Evolutionary conservation across 2,797 vertebrate species (phyloP), one percentile per base, ranked within the genome.

Genomic region (Neostethus bicornis): DNA sequence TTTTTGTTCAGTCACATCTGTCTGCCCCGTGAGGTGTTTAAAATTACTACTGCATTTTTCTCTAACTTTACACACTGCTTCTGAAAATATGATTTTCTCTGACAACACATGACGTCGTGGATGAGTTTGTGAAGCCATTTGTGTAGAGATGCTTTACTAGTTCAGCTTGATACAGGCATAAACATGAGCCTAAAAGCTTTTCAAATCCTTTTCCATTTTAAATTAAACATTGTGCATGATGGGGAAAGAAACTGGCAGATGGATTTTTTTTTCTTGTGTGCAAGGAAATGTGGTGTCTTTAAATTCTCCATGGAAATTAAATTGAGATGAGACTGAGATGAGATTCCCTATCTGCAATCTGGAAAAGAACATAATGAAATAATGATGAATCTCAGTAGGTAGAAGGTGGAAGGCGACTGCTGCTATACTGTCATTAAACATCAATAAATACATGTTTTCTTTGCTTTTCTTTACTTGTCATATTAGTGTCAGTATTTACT

Each of bases 101-200:
- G 51, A 81, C 75, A 29, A 29, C 25, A 44, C 62, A 76, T 64
- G 70, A 20, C 69, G 70, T 37, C 42, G 39, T 8, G 81, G 80
- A 85, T 80, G 73, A 74, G 73, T 71, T 73, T 59, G 72, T 28
- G 5, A 67, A 66, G 65, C 51, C 49, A 70, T 81, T 76, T 79
- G 59, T 66, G 61, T 32, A 44, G 5, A 17, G 51, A 61, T 71
- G 71, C 82, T 75, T 73, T 79, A 79, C 71, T 49, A 80, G 84
- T 86, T 83, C 44, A 61, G 64, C 62, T 37, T 50, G 55, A 79
- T 65, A 51, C 63, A 54, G 64, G 66, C 49, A 55, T 82, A 78
- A 63, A 79, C 85, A 82, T 84, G 66, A 66, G 52, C 75, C 73
- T 78, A 75, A 80, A 83, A 67, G 66, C 62, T 66, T 82, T 77